Conservation (phyloP, 2,113 vertebrate species). For the Castor canadensis region DNA sequence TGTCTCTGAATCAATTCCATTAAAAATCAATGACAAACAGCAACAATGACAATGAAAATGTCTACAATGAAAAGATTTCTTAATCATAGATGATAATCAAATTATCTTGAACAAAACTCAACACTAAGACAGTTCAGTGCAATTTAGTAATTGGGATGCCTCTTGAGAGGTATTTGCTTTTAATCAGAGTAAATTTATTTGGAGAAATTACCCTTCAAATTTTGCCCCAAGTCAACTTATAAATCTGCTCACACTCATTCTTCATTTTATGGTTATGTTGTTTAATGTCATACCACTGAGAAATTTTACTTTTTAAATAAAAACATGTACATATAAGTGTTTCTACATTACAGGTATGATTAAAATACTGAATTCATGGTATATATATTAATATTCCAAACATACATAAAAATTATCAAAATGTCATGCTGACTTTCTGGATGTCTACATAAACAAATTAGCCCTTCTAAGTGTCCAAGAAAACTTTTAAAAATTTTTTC, state of each 20-base stretch:
- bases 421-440: not conserved
- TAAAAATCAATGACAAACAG: conserved; percentile 24
- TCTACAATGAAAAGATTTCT: conserved; percentile 18
- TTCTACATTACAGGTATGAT: not conserved
- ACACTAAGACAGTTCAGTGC: not conserved
- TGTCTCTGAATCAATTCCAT: not conserved
- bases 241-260: not conserved
- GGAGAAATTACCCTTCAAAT: not conserved
- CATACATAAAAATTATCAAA: not conserved
- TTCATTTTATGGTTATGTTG: not conserved
- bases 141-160: not conserved
- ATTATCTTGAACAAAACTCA: conserved; percentile 20
- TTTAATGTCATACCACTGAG: not conserved
- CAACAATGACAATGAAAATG: conserved; percentile 17
- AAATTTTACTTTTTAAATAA: not conserved
- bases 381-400: not conserved
- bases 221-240: not conserved
- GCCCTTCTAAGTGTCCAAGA: not conserved
- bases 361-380: not conserved
- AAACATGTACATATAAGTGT: not conserved
- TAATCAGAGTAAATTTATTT: conserved; percentile 47
- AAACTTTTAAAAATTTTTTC: not conserved
- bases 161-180: not conserved
- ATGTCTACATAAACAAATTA: not conserved
- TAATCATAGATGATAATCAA: conserved; percentile 2